These are phyloP conservation scores for Phalacrocorax brasilianus DNA, from an alignment of 2,113 vertebrate genomes.

Conservation along the genomic window DNA sequence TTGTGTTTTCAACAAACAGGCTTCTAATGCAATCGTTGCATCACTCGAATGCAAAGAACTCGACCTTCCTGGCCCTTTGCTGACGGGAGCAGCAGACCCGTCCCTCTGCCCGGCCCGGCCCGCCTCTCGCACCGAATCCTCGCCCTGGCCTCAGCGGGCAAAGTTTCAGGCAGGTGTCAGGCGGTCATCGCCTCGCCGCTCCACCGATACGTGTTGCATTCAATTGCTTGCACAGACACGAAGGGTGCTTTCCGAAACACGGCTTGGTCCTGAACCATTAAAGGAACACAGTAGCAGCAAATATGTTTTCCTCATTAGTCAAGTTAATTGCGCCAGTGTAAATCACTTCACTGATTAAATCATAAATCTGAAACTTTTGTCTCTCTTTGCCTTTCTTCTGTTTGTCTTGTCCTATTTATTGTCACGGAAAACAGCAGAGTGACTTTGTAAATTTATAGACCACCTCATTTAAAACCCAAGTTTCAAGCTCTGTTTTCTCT, in stretches of 20 bases:
- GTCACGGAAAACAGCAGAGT: not conserved
- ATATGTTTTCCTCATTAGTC: not conserved
- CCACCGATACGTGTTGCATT: accelerated
- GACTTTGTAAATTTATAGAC: not conserved
- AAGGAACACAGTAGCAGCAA: not conserved
- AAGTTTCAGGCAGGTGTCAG: not conserved
- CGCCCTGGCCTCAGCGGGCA: accelerated
- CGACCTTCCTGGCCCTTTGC: not conserved
- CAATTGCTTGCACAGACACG: not conserved
- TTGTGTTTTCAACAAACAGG: not conserved
- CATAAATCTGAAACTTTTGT: not conserved
- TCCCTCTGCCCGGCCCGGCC: accelerated
- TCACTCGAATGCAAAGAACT: not conserved
- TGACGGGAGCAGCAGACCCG: not conserved
- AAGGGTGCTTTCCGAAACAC: not conserved
- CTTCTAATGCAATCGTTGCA: not conserved
- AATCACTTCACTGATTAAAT: not conserved
- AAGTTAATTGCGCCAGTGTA: not conserved
- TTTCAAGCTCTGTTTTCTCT: not conserved
- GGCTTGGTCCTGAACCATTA: not conserved
- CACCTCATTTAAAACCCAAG: not conserved
- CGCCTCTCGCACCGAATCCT: not conserved
- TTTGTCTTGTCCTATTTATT: not conserved
- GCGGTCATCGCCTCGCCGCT: not conserved
- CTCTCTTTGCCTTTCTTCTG: not conserved